phyloP scores from a whole-genome alignment of 2,113 vertebrate species.

The Chaetodon auriga region DNA sequence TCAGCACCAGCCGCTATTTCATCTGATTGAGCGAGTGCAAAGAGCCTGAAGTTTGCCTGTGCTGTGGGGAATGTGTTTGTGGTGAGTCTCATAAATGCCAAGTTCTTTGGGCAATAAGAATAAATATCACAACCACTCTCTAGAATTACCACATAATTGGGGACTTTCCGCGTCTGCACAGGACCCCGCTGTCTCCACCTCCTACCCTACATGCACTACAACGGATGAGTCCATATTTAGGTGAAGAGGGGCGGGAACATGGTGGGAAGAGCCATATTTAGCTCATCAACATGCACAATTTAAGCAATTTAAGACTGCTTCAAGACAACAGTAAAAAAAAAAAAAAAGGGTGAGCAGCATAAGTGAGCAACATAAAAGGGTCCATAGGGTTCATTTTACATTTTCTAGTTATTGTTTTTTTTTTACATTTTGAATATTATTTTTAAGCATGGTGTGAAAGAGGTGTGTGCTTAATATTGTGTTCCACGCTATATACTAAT shows the following conservation, averaged over 20 bases:
- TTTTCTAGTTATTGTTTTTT: background rate
- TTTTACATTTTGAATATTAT: background rate
- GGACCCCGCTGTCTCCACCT: conserved; percentile 74
- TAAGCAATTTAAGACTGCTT: conserved; percentile 32
- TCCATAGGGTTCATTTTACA: background rate
- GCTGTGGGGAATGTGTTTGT: conserved; percentile 82
- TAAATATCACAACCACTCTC: conserved; percentile 82
- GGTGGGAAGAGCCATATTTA: conserved; percentile 57
- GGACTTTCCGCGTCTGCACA: conserved; percentile 87
- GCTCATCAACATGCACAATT: conserved; percentile 13
- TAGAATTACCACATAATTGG: conserved; percentile 87
- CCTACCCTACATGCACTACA: conserved; percentile 54
- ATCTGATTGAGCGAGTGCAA: conserved; percentile 72
- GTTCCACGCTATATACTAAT: too few relatives aligned
- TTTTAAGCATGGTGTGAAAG: background rate
- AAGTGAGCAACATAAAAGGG: background rate
- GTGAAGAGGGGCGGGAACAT: conserved; percentile 44
- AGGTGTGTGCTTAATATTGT: too few relatives aligned
- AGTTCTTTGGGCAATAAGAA: conserved; percentile 84
- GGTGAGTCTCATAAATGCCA: conserved; percentile 84
- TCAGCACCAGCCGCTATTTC: conserved; percentile 80
- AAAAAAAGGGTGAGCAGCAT: background rate
- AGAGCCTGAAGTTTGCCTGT: conserved; percentile 73
- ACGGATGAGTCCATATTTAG: conserved; percentile 68
- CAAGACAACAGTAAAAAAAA: background rate